Evolutionary conservation across 2,113 vertebrate species (phyloP).

Genomic region (Isichthys henryi): DNA sequence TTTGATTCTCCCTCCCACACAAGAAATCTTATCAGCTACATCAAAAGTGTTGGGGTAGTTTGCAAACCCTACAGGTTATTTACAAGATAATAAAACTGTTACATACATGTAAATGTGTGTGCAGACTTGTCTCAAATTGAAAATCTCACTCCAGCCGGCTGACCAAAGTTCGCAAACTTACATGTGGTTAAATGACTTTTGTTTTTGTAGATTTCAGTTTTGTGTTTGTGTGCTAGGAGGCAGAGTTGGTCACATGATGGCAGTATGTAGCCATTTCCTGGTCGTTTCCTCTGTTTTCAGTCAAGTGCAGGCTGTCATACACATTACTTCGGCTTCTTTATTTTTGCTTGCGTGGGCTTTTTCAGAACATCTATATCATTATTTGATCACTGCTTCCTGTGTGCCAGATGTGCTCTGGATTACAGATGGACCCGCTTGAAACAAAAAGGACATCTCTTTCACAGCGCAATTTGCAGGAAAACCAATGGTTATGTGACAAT

Average conservation of each 20-base stretch:
- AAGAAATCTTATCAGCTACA: too few species aligned
- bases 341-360: not conserved
- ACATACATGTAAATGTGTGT: too few species aligned
- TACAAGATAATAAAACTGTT: too few species aligned
- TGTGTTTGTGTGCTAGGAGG: not conserved
- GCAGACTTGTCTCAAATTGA: too few species aligned
- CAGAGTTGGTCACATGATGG: not conserved
- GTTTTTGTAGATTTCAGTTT: not conserved
- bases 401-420: not conserved
- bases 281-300: not conserved
- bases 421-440: not conserved
- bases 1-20: too few species aligned
- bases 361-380: not conserved
- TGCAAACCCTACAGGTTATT: too few species aligned
- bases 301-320: not conserved
- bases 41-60: too few species aligned
- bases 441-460: not conserved
- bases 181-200: not conserved
- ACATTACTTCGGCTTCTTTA: too few species aligned
- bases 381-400: not conserved
- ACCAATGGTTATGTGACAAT: conserved; percentile 1
- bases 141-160: too few species aligned
- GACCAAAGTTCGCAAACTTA: too few species aligned
- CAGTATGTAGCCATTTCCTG: not conserved
- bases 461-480: not conserved